phyloP scores from a whole-genome alignment of 2,888 invertebrate species.

The Athalia circularis region DNA sequence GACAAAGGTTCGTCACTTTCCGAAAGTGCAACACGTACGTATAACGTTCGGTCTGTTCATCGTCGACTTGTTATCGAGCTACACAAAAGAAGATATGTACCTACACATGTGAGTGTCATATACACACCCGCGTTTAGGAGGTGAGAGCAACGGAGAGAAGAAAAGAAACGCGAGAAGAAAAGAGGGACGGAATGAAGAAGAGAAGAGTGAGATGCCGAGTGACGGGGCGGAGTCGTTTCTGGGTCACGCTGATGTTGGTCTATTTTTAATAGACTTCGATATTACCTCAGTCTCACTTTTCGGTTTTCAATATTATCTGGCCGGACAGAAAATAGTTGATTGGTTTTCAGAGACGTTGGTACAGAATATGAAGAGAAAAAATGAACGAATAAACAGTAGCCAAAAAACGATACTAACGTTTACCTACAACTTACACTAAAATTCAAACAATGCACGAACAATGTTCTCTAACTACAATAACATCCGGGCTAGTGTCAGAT shows the following conservation, averaged over 20 bases:
- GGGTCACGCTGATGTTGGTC: conserved; percentile 38
- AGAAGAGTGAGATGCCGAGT: conserved; percentile 23
- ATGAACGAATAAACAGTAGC: not conserved
- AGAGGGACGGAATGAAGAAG: not conserved
- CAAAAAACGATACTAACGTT: no score
- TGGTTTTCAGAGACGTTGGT: not conserved
- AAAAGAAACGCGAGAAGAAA: not conserved
- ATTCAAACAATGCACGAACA: no score
- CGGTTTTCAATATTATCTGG: conserved; percentile 6
- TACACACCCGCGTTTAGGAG: no score
- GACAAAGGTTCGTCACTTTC: conserved; percentile 28
- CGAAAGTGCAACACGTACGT: conserved; percentile 28
- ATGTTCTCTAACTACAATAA: no score
- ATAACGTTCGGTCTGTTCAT: not conserved
- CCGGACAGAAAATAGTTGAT: conserved; percentile 3
- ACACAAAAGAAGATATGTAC: conserved; percentile 1
- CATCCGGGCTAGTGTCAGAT: no score
- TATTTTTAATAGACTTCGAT: conserved; percentile 27
- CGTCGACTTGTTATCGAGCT: conserved; percentile 32
- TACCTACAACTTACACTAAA: no score
- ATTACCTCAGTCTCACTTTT: conserved; percentile 12
- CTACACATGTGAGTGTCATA: not conserved
- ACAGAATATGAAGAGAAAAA: not conserved
- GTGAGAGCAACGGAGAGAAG: not conserved
- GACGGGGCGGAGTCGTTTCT: conserved; percentile 29